Evolutionary conservation across 2,888 invertebrate genomes (phyloP).

Genomic region (Tipula vernalis): DNA sequence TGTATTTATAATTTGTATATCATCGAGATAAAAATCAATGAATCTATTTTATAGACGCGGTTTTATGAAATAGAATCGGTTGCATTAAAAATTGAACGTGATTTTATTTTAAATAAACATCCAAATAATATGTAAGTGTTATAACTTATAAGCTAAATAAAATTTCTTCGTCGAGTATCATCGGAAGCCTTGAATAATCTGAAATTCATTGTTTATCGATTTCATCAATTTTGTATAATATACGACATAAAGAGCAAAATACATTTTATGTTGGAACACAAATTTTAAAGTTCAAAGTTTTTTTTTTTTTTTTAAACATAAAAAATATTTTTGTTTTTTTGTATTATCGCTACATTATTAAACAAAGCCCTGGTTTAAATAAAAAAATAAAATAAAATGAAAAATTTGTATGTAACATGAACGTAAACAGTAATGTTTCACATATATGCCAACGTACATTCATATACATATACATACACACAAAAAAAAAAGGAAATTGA

Average conservation of each 20-base stretch:
- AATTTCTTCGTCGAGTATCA: not conserved
- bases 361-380: not conserved
- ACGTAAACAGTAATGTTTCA: not conserved
- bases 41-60: not conserved
- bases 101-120: not conserved
- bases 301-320: not conserved
- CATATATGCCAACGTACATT: not conserved
- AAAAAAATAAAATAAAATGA: not conserved
- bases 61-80: not conserved
- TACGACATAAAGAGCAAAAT: not conserved
- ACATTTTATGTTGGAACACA: not conserved
- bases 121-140: not conserved
- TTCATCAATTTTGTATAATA: not conserved
- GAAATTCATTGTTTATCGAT: not conserved
- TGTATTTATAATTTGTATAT: not conserved
- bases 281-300: not conserved
- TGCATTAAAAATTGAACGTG: not conserved
- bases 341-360: not conserved
- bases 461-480: not conserved
- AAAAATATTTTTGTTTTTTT: not conserved
- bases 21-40: not conserved
- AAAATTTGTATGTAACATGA: not conserved
- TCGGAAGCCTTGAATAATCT: not conserved
- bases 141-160: not conserved
- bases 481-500: not conserved